Evolutionary conservation across 2,888 invertebrate genomes (phyloP).

Genomic region (Agonopterix arenella): DNA sequence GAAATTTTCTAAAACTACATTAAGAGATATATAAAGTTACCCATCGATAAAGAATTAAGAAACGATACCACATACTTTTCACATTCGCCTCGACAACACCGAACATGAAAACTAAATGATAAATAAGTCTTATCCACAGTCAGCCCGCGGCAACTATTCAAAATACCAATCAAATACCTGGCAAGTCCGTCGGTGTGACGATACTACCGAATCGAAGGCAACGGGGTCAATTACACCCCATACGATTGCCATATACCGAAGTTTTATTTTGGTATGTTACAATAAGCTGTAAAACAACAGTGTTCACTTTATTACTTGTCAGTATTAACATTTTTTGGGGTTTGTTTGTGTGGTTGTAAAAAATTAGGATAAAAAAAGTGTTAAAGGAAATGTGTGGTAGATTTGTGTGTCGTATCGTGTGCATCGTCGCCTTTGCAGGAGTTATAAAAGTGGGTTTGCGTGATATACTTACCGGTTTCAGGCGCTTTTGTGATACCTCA

Average conservation of each 20-base stretch:
- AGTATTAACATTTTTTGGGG: slow-evolving; percentile 33
- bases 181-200: slow-evolving; percentile 73
- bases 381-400: slow-evolving; percentile 6
- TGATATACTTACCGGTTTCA: slow-evolving; percentile 63
- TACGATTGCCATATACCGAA: slow-evolving; percentile 69
- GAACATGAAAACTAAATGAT: slow-evolving; percentile 22
- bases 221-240: slow-evolving; percentile 58
- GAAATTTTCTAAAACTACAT: too few relatives aligned
- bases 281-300: slow-evolving; percentile 72
- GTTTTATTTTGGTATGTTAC: slow-evolving; percentile 71
- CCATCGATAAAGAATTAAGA: too few relatives aligned
- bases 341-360: slow-evolving; percentile 20
- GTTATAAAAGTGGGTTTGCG: neutral
- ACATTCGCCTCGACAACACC: neutral
- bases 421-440: neutral
- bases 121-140: slow-evolving; percentile 33
- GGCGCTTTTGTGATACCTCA: slow-evolving; percentile 76
- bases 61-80: neutral
- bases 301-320: slow-evolving; percentile 70
- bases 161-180: slow-evolving; percentile 76
- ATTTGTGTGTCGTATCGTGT: neutral
- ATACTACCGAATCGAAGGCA: slow-evolving; percentile 68
- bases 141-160: slow-evolving; percentile 54
- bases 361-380: slow-evolving; percentile 8
- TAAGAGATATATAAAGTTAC: slow-evolving; percentile 20